Percentiles rank a stretch among this genome's conserved stretches.
phyloP scores from a whole-genome alignment of 2,888 invertebrate species.

The Macrophya annulata region DNA sequence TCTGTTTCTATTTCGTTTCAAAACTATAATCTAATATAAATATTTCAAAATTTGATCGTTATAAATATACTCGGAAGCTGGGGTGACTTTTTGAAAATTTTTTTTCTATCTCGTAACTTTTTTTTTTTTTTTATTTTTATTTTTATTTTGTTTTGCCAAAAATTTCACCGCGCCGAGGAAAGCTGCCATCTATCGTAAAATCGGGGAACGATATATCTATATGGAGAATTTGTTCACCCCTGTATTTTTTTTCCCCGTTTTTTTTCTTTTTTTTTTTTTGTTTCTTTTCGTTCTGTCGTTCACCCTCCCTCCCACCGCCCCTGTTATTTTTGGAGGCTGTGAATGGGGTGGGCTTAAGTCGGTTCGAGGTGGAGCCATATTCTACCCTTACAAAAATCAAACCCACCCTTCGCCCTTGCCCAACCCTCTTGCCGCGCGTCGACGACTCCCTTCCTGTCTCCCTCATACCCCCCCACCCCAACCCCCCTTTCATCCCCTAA shows the following conservation, averaged over 20 bases:
- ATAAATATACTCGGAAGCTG: not conserved
- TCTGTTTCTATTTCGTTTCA: too few species aligned
- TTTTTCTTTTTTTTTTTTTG: not conserved
- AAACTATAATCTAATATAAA: not conserved
- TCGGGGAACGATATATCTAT: conserved; percentile 65
- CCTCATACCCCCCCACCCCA: not conserved
- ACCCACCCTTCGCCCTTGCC: conserved; percentile 41
- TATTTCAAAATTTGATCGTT: not conserved
- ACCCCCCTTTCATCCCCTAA: not conserved
- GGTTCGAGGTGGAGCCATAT: conserved; percentile 51
- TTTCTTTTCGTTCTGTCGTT: not conserved
- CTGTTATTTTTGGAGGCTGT: conserved; percentile 32
- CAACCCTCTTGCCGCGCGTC: conserved; percentile 31
- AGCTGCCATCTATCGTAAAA: conserved; percentile 71
- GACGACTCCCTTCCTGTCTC: conserved; percentile 14
- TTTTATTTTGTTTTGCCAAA: not conserved
- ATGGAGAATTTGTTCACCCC: conserved; percentile 72
- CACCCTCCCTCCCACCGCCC: not conserved
- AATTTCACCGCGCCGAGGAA: not conserved
- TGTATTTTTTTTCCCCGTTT: conserved; percentile 50
- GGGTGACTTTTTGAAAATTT: not conserved
- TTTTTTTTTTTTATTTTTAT: not conserved
- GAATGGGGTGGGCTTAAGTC: conserved; percentile 49
- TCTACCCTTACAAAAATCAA: conserved; percentile 43
- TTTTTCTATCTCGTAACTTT: not conserved